phyloP scores from a whole-genome alignment of 1,140 invertebrate species.

The Ooceraea biroi region DNA sequence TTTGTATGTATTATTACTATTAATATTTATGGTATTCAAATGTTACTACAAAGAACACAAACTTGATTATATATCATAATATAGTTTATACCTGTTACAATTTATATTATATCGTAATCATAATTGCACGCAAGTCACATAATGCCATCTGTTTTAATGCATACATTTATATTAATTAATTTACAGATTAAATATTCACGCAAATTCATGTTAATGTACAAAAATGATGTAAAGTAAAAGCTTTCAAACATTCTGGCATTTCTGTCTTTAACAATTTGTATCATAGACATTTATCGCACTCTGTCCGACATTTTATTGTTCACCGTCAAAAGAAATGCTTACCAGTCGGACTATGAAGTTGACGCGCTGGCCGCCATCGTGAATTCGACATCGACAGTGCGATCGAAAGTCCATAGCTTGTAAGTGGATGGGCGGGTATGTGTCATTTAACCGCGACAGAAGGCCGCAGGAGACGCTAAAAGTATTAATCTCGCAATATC shows the following conservation, averaged over 20 bases:
- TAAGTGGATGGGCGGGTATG: slow-evolving; percentile 6
- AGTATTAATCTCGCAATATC: slow-evolving; percentile 47
- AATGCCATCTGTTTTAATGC: not conserved
- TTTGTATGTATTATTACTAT: not conserved
- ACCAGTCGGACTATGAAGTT: not conserved
- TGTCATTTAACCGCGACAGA: slow-evolving; percentile 4
- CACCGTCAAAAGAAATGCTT: not conserved
- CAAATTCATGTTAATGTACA: slow-evolving; percentile 33
- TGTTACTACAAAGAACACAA: not conserved
- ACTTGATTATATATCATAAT: slow-evolving; percentile 22
- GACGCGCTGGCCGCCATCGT: not conserved
- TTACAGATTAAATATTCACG: slow-evolving; percentile 18
- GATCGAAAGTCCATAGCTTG: not conserved
- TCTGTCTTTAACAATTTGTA: not conserved
- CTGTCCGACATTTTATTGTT: not conserved
- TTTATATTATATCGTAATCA: slow-evolving; percentile 20
- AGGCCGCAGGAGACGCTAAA: slow-evolving; percentile 31
- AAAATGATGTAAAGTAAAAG: slow-evolving; percentile 2
- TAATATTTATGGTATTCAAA: slow-evolving; percentile 4
- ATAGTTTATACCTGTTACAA: slow-evolving; percentile 17
- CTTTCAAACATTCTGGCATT: not conserved
- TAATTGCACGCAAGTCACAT: not conserved
- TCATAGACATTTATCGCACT: not conserved
- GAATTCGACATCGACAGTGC: not conserved
- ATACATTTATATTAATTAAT: slow-evolving; percentile 11